Base-by-base conservation (phyloP, 2,888 invertebrate genomes). In the Cerceris ruficornis region DNA sequence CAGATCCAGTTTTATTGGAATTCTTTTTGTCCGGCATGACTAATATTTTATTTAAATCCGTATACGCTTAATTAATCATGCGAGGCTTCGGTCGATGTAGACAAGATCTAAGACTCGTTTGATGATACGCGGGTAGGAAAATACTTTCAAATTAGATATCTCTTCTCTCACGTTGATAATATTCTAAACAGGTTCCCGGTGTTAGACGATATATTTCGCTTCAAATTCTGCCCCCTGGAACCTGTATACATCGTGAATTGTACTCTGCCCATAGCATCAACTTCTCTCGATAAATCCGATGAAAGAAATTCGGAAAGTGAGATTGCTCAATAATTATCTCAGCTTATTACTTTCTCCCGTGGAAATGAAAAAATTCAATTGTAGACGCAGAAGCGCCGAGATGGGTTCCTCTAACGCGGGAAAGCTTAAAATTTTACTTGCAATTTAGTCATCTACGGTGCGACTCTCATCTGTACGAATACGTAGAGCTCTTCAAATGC, bases 211-310 rank as follows among this genome's bases (percentile, higher is more conserved):
- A 74, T 92, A 5, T 88, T 91, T 17, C 87, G 86, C 28, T 82
- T 87, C 46, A 89, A 88, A 77, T 74, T 87, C 55, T 90, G 88
- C 42, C 90, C 91, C 0, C 50, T 86, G 39, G 88, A 91, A 46
- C 88, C 88, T 0, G 85, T 91, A 64, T 92, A 91, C 74, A 89
- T 91, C 4, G 83, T 88, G 4, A 90, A 90, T 78, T 90, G 88
- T 43, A 50, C 60, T 7, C 78, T 67, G 15, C 14, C 58, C 7
- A 8, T 7, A 6, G 2, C 7, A 7, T 8, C 50, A 0, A 15
- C 8, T 0, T 43, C 50, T 6, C 14, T n/a, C 5, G 7, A 61
- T 7, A 4, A 0, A 28, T 17, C 39, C 0, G 7, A 5, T 9
- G n/a, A 59, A 13, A 11, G 8, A 5, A 9, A 0, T 28, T 0